Percentiles rank a stretch among this genome's conserved stretches.
Evolutionary conservation across 2,113 vertebrate genomes (phyloP).

Genomic region (Bos javanicus): DNA sequence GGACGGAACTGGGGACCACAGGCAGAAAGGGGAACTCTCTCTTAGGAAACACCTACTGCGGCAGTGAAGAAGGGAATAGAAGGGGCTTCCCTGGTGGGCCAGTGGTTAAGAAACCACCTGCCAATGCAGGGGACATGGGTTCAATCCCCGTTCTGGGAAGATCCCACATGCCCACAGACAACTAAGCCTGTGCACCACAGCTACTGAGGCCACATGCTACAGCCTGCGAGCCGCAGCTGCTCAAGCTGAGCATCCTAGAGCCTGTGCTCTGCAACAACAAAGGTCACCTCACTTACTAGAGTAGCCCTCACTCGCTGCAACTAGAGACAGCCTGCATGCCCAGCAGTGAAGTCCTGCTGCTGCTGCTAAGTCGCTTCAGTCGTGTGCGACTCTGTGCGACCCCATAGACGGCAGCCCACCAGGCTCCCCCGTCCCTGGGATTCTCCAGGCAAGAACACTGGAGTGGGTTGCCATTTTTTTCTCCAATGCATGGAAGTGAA

Average conservation of each 20-base stretch:
- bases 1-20: not conserved
- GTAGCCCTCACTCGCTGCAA: not conserved
- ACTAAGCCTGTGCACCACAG: not conserved
- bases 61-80: not conserved
- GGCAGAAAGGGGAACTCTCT: not conserved
- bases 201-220: not conserved
- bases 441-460: too few species aligned
- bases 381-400: too few species aligned
- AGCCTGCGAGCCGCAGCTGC: accelerated
- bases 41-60: not conserved
- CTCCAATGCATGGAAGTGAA: too few species aligned
- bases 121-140: not conserved
- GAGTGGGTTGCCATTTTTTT: too few species aligned
- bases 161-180: not conserved
- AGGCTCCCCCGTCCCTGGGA: too few species aligned
- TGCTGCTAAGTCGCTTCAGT: too few species aligned
- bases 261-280: not conserved
- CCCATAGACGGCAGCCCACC: too few species aligned
- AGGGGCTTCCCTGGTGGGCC: not conserved
- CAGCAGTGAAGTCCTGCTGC: not conserved
- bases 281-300: not conserved
- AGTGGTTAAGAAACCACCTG: not conserved
- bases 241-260: not conserved
- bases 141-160: not conserved
- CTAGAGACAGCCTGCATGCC: not conserved